phyloP scores from a whole-genome alignment of 1,140 invertebrate species.

The Conus betulinus region DNA sequence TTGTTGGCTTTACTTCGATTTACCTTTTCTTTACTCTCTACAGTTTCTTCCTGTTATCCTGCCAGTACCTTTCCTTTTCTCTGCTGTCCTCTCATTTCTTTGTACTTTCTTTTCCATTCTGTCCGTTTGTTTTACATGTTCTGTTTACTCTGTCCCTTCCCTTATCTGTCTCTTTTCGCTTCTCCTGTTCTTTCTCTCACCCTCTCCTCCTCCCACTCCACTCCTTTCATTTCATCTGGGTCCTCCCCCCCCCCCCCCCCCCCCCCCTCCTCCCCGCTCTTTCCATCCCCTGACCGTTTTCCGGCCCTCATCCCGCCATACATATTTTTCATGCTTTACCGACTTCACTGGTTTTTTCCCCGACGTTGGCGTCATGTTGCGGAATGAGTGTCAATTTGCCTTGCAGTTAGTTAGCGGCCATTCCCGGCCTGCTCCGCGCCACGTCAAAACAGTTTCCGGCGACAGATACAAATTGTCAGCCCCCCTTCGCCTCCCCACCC shows the following conservation, averaged over 20 bases:
- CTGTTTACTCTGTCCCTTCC: not conserved
- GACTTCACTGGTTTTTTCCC: too few species aligned
- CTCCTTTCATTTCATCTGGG: conserved; percentile 14
- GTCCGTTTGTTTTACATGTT: not conserved
- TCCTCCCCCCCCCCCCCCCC: conserved; percentile 15
- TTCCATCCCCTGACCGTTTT: not conserved
- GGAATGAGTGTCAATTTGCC: conserved; percentile 21
- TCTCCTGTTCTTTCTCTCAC: not conserved
- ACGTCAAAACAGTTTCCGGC: too few species aligned
- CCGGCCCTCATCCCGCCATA: not conserved
- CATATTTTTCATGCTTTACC: too few species aligned
- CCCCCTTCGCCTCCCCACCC: too few species aligned
- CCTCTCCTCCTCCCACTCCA: not conserved
- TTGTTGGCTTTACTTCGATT: too few species aligned
- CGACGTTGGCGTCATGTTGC: not conserved
- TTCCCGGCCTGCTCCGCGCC: too few species aligned
- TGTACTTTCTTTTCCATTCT: not conserved
- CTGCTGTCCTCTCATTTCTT: not conserved
- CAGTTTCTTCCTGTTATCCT: conserved; percentile 7
- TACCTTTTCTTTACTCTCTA: too few species aligned
- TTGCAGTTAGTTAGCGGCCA: not conserved
- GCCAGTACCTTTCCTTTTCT: conserved; percentile 23
- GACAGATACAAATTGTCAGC: too few species aligned
- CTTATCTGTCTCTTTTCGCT: not conserved
- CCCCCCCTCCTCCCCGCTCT: conserved; percentile 24